Evolutionary conservation across 1,140 invertebrate species (phyloP), one percentile per base, ranked within the genome.

Genomic region (Chionoecetes opilio): DNA sequence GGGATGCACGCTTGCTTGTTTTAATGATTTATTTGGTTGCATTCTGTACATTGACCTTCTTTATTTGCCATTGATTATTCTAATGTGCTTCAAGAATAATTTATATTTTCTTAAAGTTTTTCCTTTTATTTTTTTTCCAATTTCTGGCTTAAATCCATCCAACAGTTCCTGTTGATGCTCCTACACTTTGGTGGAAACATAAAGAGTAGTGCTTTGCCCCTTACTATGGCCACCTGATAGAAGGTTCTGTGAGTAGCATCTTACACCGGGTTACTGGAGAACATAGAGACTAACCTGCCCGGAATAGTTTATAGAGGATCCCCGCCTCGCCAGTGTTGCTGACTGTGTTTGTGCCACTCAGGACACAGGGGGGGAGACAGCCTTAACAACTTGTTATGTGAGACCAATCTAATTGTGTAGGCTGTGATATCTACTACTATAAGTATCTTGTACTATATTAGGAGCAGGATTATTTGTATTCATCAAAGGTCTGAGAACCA

Each of bases 1-100:
- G 21, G 38, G 93, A 29, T 90, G 87, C 93, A 94, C 32, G 93
- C 93, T 94, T 94, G 93, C 93, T 94, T 94, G n/a, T 75, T 88
- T 84, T 89, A 46, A 75, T 75, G n/a, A 90, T 38, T 90, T 82
- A 17, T 75, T 94, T 94, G 31, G 41, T 38, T 87, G n/a, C 87
- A 87, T 31, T 88, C 29, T 29, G 32, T 91, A 63, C 3, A 82
- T 26, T 84, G n/a, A 86, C 75, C 53, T 88, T 75, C 21, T 88
- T 31, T 37, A 75, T 89, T 75, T 75, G 82, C 38, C n/a, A 84
- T 37, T 85, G 37, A 53, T 91, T 91, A 75, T 75, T 91, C 17
- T 75, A 75, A 0, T 91, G 21, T 53, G 53, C 53, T 90, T 46
- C 32, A 53, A 37, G 41, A 21, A 41, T 41, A 89, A n/a, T 38